A percentile compares a stretch with the other conserved stretches of the same genome.
Conservation (phyloP, 2,113 vertebrate species). For the Platanista minor region DNA sequence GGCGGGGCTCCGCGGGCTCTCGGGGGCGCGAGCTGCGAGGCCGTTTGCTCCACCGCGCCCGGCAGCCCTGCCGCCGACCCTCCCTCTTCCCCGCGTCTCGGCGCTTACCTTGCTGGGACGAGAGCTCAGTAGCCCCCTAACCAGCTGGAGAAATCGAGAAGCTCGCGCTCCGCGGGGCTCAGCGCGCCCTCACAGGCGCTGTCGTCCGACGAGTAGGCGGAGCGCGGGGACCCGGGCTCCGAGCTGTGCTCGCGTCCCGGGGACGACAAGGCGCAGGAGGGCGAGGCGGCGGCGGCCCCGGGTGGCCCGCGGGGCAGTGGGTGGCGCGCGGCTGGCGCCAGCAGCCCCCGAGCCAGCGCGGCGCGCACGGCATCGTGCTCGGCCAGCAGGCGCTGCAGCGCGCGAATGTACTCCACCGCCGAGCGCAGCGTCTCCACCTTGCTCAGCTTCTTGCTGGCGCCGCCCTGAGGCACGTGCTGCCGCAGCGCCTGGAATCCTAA, state of each 20-base stretch:
- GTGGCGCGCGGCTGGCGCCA: slow-evolving; percentile 81
- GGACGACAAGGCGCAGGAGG: slow-evolving; percentile 88
- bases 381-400: slow-evolving; percentile 91
- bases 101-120: neutral
- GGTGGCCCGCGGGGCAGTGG: slow-evolving; percentile 83
- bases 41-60: neutral
- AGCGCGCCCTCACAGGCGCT: slow-evolving; percentile 90
- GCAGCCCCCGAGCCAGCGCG: slow-evolving; percentile 86
- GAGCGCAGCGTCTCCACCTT: slow-evolving; percentile 97
- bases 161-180: slow-evolving; percentile 90
- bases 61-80: neutral
- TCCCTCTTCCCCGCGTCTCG: neutral
- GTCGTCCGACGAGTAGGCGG: slow-evolving; percentile 92
- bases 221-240: slow-evolving; percentile 85
- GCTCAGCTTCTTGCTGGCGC: slow-evolving; percentile 97
- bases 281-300: slow-evolving; percentile 77
- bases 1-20: neutral
- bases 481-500: slow-evolving; percentile 96
- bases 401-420: slow-evolving; percentile 95
- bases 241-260: slow-evolving; percentile 87
- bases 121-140: slow-evolving; percentile 89
- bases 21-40: neutral
- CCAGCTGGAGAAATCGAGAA: slow-evolving; percentile 94
- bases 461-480: slow-evolving; percentile 94
- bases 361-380: slow-evolving; percentile 90